Evolutionary conservation across 2,888 invertebrate species (phyloP).

Genomic region (Pachymerium ferrugineum): DNA sequence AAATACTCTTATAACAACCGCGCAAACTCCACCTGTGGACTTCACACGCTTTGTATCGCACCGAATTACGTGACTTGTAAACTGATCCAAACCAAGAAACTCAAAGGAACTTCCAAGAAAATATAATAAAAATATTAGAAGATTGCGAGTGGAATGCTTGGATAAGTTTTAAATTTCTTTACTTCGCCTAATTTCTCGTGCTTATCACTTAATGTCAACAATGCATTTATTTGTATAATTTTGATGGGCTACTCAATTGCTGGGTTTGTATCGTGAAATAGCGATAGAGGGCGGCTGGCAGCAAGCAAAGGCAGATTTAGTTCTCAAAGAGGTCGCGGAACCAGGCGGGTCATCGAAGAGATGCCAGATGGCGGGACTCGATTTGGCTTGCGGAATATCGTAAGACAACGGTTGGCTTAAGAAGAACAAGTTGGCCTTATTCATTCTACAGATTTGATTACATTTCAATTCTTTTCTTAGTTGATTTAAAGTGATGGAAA

Average conservation of each 20-base stretch:
- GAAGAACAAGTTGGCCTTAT: not conserved
- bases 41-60: not conserved
- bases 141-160: too few species aligned
- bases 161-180: not conserved
- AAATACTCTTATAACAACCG: too few species aligned
- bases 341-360: not conserved
- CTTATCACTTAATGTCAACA: not conserved
- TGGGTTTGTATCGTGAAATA: not conserved
- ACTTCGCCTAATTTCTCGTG: not conserved
- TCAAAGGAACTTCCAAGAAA: too few species aligned
- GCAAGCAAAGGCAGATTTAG: not conserved
- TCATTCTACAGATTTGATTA: not conserved
- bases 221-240: not conserved
- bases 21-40: not conserved
- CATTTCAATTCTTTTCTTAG: not conserved
- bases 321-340: not conserved
- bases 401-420: not conserved
- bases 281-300: not conserved
- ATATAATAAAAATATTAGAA: too few species aligned
- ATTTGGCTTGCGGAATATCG: not conserved
- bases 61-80: not conserved
- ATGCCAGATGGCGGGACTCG: not conserved
- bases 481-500: not conserved
- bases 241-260: not conserved
- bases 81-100: not conserved